Evolutionary conservation across 2,888 invertebrate genomes (phyloP), one percentile per base, ranked within the genome.

Genomic region (Bugulina stolonifera): DNA sequence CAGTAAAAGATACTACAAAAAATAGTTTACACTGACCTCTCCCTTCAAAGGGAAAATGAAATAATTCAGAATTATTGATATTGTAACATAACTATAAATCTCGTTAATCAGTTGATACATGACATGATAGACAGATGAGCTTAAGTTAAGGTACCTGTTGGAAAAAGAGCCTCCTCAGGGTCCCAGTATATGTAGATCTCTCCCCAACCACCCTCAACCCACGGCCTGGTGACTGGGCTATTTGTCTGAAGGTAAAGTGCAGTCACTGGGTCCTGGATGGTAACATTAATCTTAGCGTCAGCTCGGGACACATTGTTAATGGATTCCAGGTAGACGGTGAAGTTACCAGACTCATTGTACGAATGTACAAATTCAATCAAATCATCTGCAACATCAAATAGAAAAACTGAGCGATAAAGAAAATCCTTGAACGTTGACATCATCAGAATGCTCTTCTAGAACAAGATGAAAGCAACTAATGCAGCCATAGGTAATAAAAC

Each of bases 281-380:
- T 64, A 22, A 64, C 27, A n/a, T 64, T 64, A 32, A 64, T 14
- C 10, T 2, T 29, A 32, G 22, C 64, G 14, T 64, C 34, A 10
- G 64, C 2, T 14, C 27, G 25, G n/a, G 64, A 64, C 14, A 64
- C 27, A 34, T 64, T 64, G 34, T 64, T 64, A 10, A 64, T 27
- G 5, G 64, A 64, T 3, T 64, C 25, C 2, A 64, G 25, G 10
- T 32, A 14, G 29, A 64, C 64, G 2, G 64, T 64, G 64, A 25
- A 64, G 64, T 64, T 64, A 1, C 64, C 64, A 3, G 64, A 64
- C 32, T 64, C 64, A 32, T 64, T 64, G 64, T 25, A 64, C 18
- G 64, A 27, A 64, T 64, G 64, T 27, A 25, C 22, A 27, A 64
- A 64, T 32, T 64, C 64, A 10, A 64, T 25, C 5, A 27, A 14